Evolutionary conservation across 2,113 vertebrate species (phyloP), one percentile per base, ranked within the genome.

Genomic region (Scartelaos histophorus): DNA sequence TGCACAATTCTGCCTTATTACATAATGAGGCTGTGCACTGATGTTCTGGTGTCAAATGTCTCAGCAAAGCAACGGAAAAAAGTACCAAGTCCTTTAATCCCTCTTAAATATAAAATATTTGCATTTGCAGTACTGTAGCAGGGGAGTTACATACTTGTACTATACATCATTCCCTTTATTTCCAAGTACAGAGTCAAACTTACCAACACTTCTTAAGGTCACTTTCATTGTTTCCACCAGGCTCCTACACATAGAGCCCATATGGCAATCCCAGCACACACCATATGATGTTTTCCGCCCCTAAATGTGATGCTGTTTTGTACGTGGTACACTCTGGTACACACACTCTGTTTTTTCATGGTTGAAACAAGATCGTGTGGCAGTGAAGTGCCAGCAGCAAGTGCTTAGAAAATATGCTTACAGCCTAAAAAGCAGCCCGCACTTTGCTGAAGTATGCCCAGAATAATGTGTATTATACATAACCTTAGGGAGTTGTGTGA

Each of bases 291-390:
- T 21, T 70, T 62, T 69, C 61, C 60, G 51, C 72, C 0, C 66
- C 25, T 12, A 34, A 78, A 79, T 67, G 77, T 64, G 74, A 65
- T 0, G 1, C 67, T 19, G 69, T 35, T 71, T 71, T 82, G 83
- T 79, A 80, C 85, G 87, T 74, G 85, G 77, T 53, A 21, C n/a
- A 79, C 69, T 85, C 54, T 82, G 73, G 85, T 81, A 29, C 29
- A 29, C 29, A 29, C n/a, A 79, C 69, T 85, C 54, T 82, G 73
- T 85, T 81, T 68, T 49, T 13, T 24, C 51, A 43, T 6, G 13
- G 7, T 51, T 65, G 34, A 73, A 38, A 73, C 29, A 0, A 34
- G 57, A 43, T 25, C 57, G 9, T 0, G 45, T 43, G 69, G 25
- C 46, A 69, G 22, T 38, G 61, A 70, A 38, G 66, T 5, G 1